Evolutionary conservation across 2,113 vertebrate species (phyloP), one percentile per base, ranked within the genome.

Genomic region (Acinonyx jubatus): DNA sequence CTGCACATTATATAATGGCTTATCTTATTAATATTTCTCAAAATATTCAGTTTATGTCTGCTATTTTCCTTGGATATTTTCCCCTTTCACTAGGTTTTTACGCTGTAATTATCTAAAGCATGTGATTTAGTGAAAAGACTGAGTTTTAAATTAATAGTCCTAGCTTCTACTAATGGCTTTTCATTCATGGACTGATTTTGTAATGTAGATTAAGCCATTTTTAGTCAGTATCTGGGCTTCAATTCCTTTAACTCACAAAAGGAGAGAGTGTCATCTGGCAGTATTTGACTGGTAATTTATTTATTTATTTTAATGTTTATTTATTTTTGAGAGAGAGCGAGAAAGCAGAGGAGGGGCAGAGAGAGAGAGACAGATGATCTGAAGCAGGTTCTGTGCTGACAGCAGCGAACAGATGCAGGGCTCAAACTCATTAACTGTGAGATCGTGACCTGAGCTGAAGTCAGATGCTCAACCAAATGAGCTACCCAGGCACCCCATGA

Each of bases 131-230:
- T 82, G 63, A 21, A 74, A 89, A 85, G 33, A 45, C 61, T 82
- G 41, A 81, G 61, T 80, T 92, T 97, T 86, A 45, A 90, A 65
- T 68, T 21, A 92, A 73, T 90, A 95, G 41, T 94, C 79, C 73
- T 95, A 57, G 81, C 86, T 94, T 97, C 89, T 96, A 69, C 78
- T 92, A 71, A 63, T 71, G 82, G 73, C 29, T 95, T 97, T 97
- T 74, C 80, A 90, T 19, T 87, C 88, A 78, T 0, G 0, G 18
- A 31, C 57, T 96, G 95, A 52, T 29, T 92, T 83, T 82, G 1
- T 97, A 97, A 98, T 97, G 96, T 94, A 95, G 94, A 61, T 84
- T 85, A 98, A 97, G 55, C 74, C 81, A 88, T 83, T 83, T 83
- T 82, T 95, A 94, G 66, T 98, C 88, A 52, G n/a, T 89, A 15